Conservation (phyloP, 2,113 vertebrate genomes). For the Brachyhypopomus gauderio region DNA sequence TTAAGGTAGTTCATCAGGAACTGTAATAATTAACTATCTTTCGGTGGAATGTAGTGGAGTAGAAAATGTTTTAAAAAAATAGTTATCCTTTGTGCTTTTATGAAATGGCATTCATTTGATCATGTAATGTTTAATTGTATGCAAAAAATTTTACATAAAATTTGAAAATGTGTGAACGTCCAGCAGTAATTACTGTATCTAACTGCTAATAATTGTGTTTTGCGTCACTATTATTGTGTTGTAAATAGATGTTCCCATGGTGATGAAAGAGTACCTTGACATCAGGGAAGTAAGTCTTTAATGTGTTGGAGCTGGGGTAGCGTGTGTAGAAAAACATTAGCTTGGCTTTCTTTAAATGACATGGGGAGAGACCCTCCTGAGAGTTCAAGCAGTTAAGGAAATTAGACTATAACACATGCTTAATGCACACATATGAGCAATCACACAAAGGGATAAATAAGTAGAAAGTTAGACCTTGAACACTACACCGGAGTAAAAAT, state of each 20-base stretch:
- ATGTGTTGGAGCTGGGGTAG: constrained; percentile 98
- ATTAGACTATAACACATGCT: constrained; percentile 11
- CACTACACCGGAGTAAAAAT: neutral
- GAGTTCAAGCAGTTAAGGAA: constrained; percentile 72
- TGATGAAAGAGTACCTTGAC: constrained; percentile 85
- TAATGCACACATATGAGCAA: neutral
- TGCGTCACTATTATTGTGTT: constrained; percentile 12
- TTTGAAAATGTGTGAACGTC: neutral
- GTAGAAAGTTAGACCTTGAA: neutral
- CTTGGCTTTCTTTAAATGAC: constrained; percentile 99
- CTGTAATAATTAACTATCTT: neutral
- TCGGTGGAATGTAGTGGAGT: neutral
- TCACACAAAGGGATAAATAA: constrained; percentile 28
- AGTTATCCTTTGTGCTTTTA: neutral
- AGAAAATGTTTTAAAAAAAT: neutral
- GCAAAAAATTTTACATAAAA: neutral
- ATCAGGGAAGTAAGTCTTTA: constrained; percentile 98
- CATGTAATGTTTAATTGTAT: neutral
- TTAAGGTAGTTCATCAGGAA: neutral
- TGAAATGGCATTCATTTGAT: neutral
- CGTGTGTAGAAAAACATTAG: constrained; percentile 99
- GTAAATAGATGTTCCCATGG: neutral
- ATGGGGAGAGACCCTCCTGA: constrained; percentile 97
- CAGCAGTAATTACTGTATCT: neutral
- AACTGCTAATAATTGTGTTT: neutral